phyloP scores from a whole-genome alignment of 37 sponge, comb jelly and placozoan genomes.

The Corticium candelabrum region DNA sequence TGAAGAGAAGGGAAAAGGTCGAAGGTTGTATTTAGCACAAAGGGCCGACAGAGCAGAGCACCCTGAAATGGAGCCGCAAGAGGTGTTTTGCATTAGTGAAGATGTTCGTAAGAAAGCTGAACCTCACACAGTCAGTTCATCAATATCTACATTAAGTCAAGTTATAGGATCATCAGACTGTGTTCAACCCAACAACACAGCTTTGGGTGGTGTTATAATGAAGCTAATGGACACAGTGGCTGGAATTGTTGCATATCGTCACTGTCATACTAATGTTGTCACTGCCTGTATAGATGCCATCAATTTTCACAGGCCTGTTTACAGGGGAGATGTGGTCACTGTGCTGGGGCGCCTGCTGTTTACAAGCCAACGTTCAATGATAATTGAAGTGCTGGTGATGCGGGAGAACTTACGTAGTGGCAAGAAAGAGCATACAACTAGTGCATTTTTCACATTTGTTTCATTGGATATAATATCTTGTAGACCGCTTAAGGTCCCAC shows the following conservation, averaged over 20 bases:
- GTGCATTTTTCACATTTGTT: constrained; percentile 79
- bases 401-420: constrained; percentile 35
- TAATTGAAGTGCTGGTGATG: constrained; percentile 47
- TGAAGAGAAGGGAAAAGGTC: constrained; percentile 27
- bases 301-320: constrained; percentile 56
- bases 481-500: too few relatives aligned
- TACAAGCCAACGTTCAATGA: constrained; percentile 50
- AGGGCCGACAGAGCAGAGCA: constrained; percentile 11
- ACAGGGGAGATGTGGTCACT: constrained; percentile 61
- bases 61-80: not conserved
- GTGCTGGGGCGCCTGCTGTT: constrained; percentile 48
- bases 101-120: not conserved
- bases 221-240: constrained; percentile 86
- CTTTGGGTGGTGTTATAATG: constrained; percentile 76
- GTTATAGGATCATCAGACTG: constrained; percentile 73
- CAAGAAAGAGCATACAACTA: constrained; percentile 40
- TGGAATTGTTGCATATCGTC: constrained; percentile 58
- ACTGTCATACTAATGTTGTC: constrained; percentile 41
- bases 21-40: constrained; percentile 43
- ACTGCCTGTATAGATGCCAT: constrained; percentile 85
- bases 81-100: too few relatives aligned
- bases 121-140: not conserved
- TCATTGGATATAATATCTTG: too few relatives aligned
- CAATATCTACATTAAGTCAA: constrained; percentile 11
- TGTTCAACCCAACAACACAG: constrained; percentile 7